phyloP scores from a whole-genome alignment of 1,140 invertebrate species.

The Gryllus bimaculatus region DNA sequence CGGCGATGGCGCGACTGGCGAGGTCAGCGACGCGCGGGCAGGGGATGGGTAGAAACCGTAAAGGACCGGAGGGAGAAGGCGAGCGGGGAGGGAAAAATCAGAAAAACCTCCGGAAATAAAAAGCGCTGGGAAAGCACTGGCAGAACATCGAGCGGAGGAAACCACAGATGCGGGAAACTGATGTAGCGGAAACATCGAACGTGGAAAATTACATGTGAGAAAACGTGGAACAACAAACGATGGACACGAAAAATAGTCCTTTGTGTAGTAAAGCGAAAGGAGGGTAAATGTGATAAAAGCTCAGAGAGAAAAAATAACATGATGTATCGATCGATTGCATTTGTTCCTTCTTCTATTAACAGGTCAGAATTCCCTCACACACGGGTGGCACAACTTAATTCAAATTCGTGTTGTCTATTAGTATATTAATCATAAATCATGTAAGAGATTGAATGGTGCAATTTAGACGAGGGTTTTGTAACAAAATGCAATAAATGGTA shows the following conservation, averaged over 20 bases:
- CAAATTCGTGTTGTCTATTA: too few species aligned
- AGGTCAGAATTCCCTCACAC: too few species aligned
- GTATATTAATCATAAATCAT: too few species aligned
- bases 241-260: slow-evolving; percentile 4
- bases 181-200: background rate
- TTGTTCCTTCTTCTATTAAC: too few species aligned
- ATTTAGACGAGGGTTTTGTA: too few species aligned
- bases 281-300: background rate
- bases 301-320: background rate
- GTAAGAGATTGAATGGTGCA: too few species aligned
- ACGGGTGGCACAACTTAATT: too few species aligned
- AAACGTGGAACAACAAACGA: background rate
- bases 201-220: slow-evolving; percentile 1
- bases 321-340: background rate
- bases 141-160: background rate
- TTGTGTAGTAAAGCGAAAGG: background rate
- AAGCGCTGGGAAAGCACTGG: background rate
- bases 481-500: too few species aligned
- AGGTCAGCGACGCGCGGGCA: too few species aligned
- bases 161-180: background rate
- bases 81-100: background rate
- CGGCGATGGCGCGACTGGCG: too few species aligned
- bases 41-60: too few species aligned
- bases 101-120: background rate
- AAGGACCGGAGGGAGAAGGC: background rate